These are phyloP conservation scores for Serranochromis macrocephalus DNA, from an alignment of 2,113 vertebrate species.

Conservation along the genomic window DNA sequence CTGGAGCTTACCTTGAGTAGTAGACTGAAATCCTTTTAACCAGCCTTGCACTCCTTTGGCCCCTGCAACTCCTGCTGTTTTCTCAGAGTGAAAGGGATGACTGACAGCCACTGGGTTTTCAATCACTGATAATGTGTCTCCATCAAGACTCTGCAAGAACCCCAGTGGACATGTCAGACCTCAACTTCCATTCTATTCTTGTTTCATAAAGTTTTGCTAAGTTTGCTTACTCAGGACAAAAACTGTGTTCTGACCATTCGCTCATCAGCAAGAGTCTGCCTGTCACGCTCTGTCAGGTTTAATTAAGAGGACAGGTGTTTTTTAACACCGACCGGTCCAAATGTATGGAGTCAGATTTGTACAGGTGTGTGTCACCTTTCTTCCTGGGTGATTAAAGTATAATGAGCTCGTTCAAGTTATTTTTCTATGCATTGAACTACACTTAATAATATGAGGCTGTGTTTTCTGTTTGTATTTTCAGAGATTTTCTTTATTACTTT, in stretches of 20 bases:
- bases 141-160: conserved; percentile 54
- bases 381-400: neutral
- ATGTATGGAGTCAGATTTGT: neutral
- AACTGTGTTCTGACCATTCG: neutral
- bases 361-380: neutral
- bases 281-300: neutral
- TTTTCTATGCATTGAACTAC: neutral
- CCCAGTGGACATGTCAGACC: neutral
- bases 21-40: conserved; percentile 45
- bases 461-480: neutral
- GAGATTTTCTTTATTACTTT: neutral
- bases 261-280: neutral
- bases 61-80: neutral
- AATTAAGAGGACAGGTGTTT: neutral
- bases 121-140: conserved; percentile 29
- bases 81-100: neutral
- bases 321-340: neutral
- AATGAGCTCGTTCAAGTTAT: neutral
- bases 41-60: conserved; percentile 22
- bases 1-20: conserved; percentile 42
- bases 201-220: neutral
- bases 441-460: neutral
- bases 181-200: neutral
- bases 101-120: conserved; percentile 44
- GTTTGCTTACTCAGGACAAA: neutral